Evolutionary conservation across 2,797 vertebrate species (phyloP).

Genomic region (Amblyraja radiata): DNA sequence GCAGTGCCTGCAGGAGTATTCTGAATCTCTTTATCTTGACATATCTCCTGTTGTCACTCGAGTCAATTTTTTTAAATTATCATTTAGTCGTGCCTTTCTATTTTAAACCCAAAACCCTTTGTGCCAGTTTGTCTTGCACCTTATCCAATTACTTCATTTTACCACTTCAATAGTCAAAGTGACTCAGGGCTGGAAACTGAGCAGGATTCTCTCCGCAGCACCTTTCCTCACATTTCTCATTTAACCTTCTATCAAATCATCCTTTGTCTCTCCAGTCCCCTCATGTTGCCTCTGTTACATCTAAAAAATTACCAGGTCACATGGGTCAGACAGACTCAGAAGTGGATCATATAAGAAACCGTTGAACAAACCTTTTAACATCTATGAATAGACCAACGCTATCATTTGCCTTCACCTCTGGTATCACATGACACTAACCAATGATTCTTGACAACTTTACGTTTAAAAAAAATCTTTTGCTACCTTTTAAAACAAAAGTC

Average conservation of each 20-base stretch:
- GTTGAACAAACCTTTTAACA: conserved; percentile 39
- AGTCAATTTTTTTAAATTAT: conserved; percentile 32
- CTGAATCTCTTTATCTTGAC: neutral
- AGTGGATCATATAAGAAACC: conserved; percentile 53
- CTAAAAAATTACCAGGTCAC: conserved; percentile 69
- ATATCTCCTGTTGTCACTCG: conserved; percentile 24
- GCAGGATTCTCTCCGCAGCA: conserved; percentile 60
- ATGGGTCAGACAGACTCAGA: conserved; percentile 64
- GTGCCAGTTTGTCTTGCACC: conserved; percentile 51
- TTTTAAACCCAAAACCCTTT: conserved; percentile 45
- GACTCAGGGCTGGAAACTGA: conserved; percentile 69
- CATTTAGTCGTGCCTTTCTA: conserved; percentile 11
- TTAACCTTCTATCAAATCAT: conserved; percentile 68
- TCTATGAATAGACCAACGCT: conserved; percentile 18
- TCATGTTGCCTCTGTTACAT: conserved; percentile 56
- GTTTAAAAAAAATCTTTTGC: neutral
- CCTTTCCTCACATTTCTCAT: conserved; percentile 67
- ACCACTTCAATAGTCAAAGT: conserved; percentile 60
- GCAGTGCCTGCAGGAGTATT: neutral
- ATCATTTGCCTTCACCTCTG: conserved; percentile 23
- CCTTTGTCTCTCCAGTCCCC: conserved; percentile 60
- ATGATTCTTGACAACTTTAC: neutral
- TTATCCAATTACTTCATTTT: conserved; percentile 68
- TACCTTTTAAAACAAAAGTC: neutral
- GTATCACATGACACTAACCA: neutral